Base-by-base conservation (phyloP, 2,113 vertebrate genomes). In the Lucifuga dentata region DNA sequence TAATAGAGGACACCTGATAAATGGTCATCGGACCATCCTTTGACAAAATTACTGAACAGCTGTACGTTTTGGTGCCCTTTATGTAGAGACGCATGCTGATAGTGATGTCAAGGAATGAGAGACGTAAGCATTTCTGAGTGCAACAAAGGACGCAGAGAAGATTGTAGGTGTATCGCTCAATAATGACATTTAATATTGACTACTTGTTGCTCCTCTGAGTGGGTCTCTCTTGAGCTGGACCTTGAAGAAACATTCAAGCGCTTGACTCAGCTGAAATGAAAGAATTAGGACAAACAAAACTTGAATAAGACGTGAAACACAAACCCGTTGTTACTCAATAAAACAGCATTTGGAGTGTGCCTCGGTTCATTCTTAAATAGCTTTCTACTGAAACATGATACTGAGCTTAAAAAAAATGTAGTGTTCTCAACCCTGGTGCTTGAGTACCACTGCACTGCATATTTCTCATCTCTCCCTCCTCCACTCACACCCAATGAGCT, bases 111-210 rank as follows among this genome's bases (percentile, higher is more conserved):
- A 73, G 71, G 61, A 63, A 58, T 61, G 61, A 68, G 58, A 70
- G 73, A 82, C 64, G 68, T 59, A 50, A 62, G 61, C 57, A 55
- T 40, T 78, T 61, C 60, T 75, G 55, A 40, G 45, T 66, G 57
- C n/a, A 61, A 71, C 72, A 32, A 59, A 75, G 62, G 75, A 75
- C 35, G 7, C 40, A 63, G 80, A 63, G 53, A 60, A 62, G 45
- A 43, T 39, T 16, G 63, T 73, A 46, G 62, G 61, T 57, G n/a
- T 63, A 38, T 64, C 69, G 46, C 68, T 90, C 76, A 71, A 60
- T 73, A 39, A 45, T 87, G 81, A 76, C 76, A 84, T 89, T 89
- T 87, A 81, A 86, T 87, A 86, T 85, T 12, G 21, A 69, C 76
- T 48, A 80, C 73, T 76, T 81, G 83, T 80, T 83, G 79, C 43